Percentiles rank a stretch among this genome's conserved stretches.
phyloP scores from a whole-genome alignment of 2,888 invertebrate species.

The Drosophila gaucha region DNA sequence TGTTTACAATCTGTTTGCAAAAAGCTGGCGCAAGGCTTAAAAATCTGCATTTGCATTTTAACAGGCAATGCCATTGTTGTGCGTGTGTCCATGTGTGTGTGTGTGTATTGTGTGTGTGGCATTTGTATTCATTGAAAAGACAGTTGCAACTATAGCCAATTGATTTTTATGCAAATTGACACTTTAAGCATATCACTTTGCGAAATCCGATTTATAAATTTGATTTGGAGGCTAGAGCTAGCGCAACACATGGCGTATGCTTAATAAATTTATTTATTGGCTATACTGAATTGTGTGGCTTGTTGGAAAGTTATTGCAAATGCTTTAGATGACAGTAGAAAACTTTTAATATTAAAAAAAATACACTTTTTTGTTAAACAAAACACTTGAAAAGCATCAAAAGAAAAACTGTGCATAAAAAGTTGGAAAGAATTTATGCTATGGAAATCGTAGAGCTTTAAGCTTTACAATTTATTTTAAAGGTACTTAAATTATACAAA shows the following conservation, averaged over 20 bases:
- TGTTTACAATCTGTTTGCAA: slow-evolving; percentile 77
- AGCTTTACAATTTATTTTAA: too few species aligned
- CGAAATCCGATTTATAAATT: slow-evolving; percentile 17
- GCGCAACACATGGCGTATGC: background rate
- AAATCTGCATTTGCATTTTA: slow-evolving; percentile 68
- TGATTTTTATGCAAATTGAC: slow-evolving; percentile 54
- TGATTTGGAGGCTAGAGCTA: background rate
- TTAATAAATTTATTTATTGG: background rate
- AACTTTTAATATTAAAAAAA: too few species aligned
- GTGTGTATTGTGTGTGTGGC: slow-evolving; percentile 21
- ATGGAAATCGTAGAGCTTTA: too few species aligned
- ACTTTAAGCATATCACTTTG: slow-evolving; percentile 27
- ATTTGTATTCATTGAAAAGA: slow-evolving; percentile 68
- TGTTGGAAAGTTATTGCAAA: background rate
- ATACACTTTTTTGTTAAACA: too few species aligned
- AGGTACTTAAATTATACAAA: too few species aligned
- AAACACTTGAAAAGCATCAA: too few species aligned
- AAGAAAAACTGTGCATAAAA: too few species aligned
- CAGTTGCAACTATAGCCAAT: slow-evolving; percentile 49
- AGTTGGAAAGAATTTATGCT: too few species aligned
- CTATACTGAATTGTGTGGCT: too few species aligned
- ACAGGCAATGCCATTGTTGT: slow-evolving; percentile 17
- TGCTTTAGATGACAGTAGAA: too few species aligned
- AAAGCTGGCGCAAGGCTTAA: slow-evolving; percentile 68
- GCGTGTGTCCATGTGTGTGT: slow-evolving; percentile 18